Evolutionary conservation across 2,113 vertebrate genomes (phyloP), one percentile per base, ranked within the genome.

Genomic region (Anhinga rufa): DNA sequence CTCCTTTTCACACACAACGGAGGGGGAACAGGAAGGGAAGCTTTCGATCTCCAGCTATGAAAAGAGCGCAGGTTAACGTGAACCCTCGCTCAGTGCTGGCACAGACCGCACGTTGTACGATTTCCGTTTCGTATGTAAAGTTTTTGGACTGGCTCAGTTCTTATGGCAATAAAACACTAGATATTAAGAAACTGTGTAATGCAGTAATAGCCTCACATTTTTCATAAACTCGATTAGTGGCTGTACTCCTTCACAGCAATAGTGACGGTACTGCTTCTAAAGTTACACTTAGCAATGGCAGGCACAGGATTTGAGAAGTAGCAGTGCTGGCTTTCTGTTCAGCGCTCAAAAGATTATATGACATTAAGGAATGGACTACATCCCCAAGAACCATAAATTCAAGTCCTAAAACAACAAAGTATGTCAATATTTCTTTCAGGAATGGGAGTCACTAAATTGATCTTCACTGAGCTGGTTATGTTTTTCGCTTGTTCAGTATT

Each of bases 341-440:
- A 46, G 32, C 42, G 18, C 80, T 91, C 57, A 10, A 8, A 12
- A 54, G 83, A 95, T 93, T 57, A n/a, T 21, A 34, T 26, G 91
- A 81, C 58, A 61, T 65, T 29, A 92, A 90, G 70, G 87, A 88
- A 91, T 18, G 58, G 61, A 40, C 25, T 62, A 65, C 57, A 66
- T 13, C 79, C 82, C 80, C 76, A 57, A 58, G 49, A 87, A 71
- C 72, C 58, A 60, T 60, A 76, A 92, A 94, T 61, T 58, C 82
- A 36, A 74, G 52, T n/a, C 93, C 91, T 90, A 93, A 94, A 94
- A 32, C 78, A 92, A 96, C 91, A 95, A 17, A 81, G 58, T 4
- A 24, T 25, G 65, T 92, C 87, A 91, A 54, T 76, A 49, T 46
- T 91, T 86, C 90, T 68, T 79, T 87, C 58, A 55, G 64, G 61